Evolutionary conservation across 2,888 invertebrate genomes (phyloP).

Genomic region (Ochlodes sylvanus): DNA sequence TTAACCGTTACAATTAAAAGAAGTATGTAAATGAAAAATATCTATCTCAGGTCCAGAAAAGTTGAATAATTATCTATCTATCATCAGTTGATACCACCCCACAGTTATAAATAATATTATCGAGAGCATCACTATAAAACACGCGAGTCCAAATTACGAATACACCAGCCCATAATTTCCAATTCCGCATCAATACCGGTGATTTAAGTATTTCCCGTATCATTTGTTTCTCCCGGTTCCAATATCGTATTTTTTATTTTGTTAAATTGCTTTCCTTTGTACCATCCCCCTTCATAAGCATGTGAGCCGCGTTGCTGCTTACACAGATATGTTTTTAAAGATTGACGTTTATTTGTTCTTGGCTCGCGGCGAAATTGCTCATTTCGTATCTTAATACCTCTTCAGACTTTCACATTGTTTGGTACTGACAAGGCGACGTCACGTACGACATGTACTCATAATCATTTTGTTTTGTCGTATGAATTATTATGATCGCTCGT

Average conservation of each 20-base stretch:
- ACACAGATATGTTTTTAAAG: conserved; percentile 81
- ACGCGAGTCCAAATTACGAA: conserved; percentile 27
- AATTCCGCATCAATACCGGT: conserved; percentile 77
- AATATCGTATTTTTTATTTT: conserved; percentile 80
- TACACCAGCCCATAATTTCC: conserved; percentile 51
- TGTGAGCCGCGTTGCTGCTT: conserved; percentile 60
- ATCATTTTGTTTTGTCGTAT: conserved; percentile 17
- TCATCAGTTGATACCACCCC: too few relatives aligned
- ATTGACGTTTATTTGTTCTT: conserved; percentile 78
- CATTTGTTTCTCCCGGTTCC: conserved; percentile 77
- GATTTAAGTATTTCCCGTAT: conserved; percentile 83
- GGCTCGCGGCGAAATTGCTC: conserved; percentile 76
- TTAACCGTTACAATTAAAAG: too few relatives aligned
- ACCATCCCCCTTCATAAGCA: conserved; percentile 71
- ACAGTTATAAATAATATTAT: neutral
- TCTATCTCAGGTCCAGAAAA: too few relatives aligned
- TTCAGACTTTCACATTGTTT: conserved; percentile 28
- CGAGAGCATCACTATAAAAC: conserved; percentile 6
- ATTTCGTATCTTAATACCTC: conserved; percentile 52
- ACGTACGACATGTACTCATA: conserved; percentile 12
- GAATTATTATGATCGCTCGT: conserved; percentile 16
- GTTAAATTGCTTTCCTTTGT: conserved; percentile 83
- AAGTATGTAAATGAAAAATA: too few relatives aligned
- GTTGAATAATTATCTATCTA: too few relatives aligned
- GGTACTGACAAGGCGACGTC: conserved; percentile 33